These are phyloP conservation scores for Epinephelus coioides DNA, from an alignment of 2,797 vertebrate genomes.

Conservation along the genomic window DNA sequence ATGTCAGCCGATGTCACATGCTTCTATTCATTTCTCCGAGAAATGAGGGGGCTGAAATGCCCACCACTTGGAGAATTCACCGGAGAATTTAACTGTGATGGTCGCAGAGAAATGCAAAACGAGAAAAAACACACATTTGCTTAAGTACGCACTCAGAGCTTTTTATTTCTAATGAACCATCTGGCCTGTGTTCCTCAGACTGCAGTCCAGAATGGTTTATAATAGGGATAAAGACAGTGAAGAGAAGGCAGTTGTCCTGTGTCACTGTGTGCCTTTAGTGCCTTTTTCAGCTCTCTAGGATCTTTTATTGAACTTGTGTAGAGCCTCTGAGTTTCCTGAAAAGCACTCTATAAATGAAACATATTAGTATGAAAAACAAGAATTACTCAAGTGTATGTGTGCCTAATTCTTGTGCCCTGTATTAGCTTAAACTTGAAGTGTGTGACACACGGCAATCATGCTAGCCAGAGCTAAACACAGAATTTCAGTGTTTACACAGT, in stretches of 20 bases:
- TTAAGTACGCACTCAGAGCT: constrained; percentile 67
- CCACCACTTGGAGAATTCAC: constrained; percentile 59
- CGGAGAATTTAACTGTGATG: constrained; percentile 55
- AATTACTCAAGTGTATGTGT: constrained; percentile 35
- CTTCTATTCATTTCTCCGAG: constrained; percentile 64
- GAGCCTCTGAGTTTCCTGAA: neutral
- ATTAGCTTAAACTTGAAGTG: constrained; percentile 42
- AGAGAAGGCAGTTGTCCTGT: constrained; percentile 52
- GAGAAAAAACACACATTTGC: constrained; percentile 55
- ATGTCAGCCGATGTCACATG: constrained; percentile 72
- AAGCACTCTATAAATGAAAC: neutral
- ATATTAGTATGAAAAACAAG: constrained; percentile 51
- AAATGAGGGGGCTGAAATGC: constrained; percentile 70
- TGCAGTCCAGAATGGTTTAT: constrained; percentile 70
- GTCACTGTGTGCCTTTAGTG: constrained; percentile 4
- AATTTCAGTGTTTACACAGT: neutral
- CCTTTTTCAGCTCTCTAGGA: neutral
- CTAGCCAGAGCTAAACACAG: constrained; percentile 14
- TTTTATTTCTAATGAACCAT: constrained; percentile 79
- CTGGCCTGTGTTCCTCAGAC: constrained; percentile 68
- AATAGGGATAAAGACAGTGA: constrained; percentile 68
- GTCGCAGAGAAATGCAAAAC: constrained; percentile 51
- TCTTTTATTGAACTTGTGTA: constrained; percentile 15
- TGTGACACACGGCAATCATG: constrained; percentile 40
- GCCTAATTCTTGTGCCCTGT: constrained; percentile 41